These are phyloP conservation scores for Proterorhinus semilunaris DNA, from an alignment of 2,113 vertebrate genomes.

Conservation along the genomic window DNA sequence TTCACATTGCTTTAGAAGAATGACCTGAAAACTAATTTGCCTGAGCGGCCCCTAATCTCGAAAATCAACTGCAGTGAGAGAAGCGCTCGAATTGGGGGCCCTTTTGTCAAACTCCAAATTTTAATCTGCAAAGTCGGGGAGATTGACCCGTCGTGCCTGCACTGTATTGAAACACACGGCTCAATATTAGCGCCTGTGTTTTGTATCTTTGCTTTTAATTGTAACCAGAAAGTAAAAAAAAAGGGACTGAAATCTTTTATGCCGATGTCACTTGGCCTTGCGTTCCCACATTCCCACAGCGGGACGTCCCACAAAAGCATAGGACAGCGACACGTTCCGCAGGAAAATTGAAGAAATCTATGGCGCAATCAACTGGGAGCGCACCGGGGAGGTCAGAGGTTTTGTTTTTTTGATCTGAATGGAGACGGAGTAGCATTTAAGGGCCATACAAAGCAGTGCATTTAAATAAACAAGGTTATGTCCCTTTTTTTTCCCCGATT, in stretches of 20 bases:
- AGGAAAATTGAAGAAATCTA: conserved; percentile 67
- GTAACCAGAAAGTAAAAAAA: conserved; percentile 43
- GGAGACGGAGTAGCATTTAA: conserved; percentile 75
- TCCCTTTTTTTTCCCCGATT: conserved; percentile 57
- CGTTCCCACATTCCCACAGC: conserved; percentile 70
- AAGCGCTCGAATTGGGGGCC: conserved; percentile 29
- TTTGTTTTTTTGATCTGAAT: conserved; percentile 71
- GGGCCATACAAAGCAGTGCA: conserved; percentile 70
- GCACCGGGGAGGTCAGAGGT: conserved; percentile 74
- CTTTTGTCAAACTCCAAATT: conserved; percentile 57
- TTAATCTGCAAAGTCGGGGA: conserved; percentile 42
- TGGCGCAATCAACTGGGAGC: conserved; percentile 59
- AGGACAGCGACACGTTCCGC: conserved; percentile 56
- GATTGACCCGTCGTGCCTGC: conserved; percentile 46
- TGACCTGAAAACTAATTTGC: conserved; percentile 35
- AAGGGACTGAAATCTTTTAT: conserved; percentile 61
- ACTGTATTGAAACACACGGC: conserved; percentile 34
- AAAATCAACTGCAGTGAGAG: conserved; percentile 29
- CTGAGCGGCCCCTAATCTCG: conserved; percentile 9
- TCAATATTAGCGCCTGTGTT: conserved; percentile 52
- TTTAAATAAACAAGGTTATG: conserved; percentile 77
- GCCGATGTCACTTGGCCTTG: conserved; percentile 49
- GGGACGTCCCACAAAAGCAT: conserved; percentile 33
- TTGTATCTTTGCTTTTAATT: conserved; percentile 61
- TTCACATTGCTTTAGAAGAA: conserved; percentile 20